These are phyloP conservation scores for Ectemnius lituratus DNA, from an alignment of 2,888 invertebrate genomes.

Conservation along the genomic window DNA sequence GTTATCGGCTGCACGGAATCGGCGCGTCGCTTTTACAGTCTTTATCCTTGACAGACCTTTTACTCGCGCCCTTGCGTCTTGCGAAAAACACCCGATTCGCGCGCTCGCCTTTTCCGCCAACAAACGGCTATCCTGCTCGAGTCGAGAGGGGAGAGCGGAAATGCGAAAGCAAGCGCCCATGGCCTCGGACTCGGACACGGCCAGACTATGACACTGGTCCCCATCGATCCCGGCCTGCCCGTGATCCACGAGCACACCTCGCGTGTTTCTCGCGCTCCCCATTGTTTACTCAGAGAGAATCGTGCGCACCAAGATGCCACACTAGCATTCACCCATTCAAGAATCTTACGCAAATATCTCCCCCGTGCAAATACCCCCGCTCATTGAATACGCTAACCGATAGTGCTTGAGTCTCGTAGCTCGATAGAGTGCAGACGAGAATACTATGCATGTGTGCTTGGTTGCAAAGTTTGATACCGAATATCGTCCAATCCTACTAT, in stretches of 20 bases:
- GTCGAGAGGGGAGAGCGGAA: constrained; percentile 24
- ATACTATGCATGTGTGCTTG: too few species aligned
- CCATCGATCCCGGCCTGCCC: constrained; percentile 46
- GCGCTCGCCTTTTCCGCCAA: constrained; percentile 37
- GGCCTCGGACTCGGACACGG: constrained; percentile 27
- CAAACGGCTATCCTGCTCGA: constrained; percentile 8
- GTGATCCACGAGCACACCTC: constrained; percentile 54
- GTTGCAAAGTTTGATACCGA: too few species aligned
- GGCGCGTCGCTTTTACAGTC: constrained; percentile 47
- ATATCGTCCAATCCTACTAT: too few species aligned
- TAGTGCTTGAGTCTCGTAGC: too few species aligned
- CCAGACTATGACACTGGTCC: constrained; percentile 18
- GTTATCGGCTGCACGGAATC: constrained; percentile 39
- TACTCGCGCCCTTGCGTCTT: neutral
- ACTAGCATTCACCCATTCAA: neutral
- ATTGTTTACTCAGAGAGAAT: constrained; percentile 8
- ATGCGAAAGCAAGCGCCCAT: constrained; percentile 33
- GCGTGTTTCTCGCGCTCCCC: constrained; percentile 41
- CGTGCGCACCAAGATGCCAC: constrained; percentile 14
- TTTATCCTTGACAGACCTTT: constrained; percentile 19
- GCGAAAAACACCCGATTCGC: constrained; percentile 17
- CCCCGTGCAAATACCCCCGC: neutral
- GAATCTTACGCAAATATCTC: neutral
- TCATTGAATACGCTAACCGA: neutral
- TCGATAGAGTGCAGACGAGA: too few species aligned